Percentiles rank a stretch among this genome's conserved stretches.
Evolutionary conservation across 2,113 vertebrate genomes (phyloP).

Genomic region (Crypturellus undulatus): DNA sequence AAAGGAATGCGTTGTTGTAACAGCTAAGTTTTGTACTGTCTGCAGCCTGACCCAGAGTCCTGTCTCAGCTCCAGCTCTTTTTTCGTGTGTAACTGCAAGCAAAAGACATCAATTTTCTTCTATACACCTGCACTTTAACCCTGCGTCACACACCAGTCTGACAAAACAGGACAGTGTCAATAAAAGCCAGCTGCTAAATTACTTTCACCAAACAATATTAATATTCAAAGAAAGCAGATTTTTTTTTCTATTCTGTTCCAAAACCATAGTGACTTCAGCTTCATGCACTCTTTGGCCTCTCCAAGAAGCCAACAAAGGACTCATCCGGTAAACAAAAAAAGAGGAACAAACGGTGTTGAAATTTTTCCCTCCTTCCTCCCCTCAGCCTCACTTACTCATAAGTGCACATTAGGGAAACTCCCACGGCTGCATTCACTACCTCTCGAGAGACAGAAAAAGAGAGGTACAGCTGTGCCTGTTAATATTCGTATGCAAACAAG

Average conservation of each 20-base stretch:
- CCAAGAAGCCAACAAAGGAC: neutral
- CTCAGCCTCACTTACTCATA: neutral
- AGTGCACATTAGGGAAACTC: neutral
- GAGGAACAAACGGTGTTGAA: neutral
- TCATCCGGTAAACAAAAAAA: neutral
- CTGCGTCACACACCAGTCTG: neutral
- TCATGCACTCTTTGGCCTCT: neutral
- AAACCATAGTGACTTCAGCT: neutral
- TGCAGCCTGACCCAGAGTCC: neutral
- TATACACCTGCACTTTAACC: rapidly evolving
- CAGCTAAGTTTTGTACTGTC: neutral
- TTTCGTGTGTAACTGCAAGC: rapidly evolving
- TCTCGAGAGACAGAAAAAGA: neutral
- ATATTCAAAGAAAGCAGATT: neutral
- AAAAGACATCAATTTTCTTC: neutral
- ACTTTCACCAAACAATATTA: neutral
- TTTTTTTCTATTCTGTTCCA: neutral
- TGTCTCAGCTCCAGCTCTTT: neutral
- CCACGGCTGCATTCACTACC: constrained; percentile 17
- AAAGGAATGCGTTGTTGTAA: neutral
- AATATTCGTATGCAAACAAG: constrained; percentile 54
- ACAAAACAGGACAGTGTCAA: neutral
- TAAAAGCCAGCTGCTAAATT: neutral
- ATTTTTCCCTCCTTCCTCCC: neutral
- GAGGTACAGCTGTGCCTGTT: constrained; percentile 6